Evolutionary conservation across 2,113 vertebrate genomes (phyloP), one percentile per base, ranked within the genome.

Genomic region (Syngnathus scovelli): DNA sequence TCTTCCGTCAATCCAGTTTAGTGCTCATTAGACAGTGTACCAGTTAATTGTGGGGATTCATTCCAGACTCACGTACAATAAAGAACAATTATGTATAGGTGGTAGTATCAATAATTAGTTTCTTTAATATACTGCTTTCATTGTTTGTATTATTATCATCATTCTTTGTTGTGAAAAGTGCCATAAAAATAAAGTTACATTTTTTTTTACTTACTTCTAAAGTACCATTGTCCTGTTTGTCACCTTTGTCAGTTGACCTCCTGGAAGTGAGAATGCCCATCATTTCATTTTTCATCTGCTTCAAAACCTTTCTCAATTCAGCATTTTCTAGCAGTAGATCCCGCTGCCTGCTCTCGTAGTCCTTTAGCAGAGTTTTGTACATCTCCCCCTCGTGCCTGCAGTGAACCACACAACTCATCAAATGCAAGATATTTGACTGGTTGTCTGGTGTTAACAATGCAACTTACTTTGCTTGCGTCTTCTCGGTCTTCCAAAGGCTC

Each of bases 281-380:
- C 81, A 99, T 98, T 66, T 99, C 96, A 83, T 92, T 96, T 81
- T 97, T 98, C 93, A 99, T 97, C 74, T 98, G 95, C 84, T 98
- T 95, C 80, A 99, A 90, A 71, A 99, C 92, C 79, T 95, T 97
- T 64, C 94, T 97, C 69, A 98, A 85, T 77, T 23, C 96, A 61
- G 93, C 92, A 66, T 98, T 99, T 91, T 98, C 96, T 79, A 93
- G 4, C 74, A 96, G 75, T 68, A 98, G 89, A 38, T 96, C 94
- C 74, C 93, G 93, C 83, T 98, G 96, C 38, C 93, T 89, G 70
- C 87, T 87, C 46, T 99, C 96, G 60, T 98, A 98, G 76, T 97
- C 92, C 44, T 79, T 92, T 78, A 99, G 83, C 61, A 99, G 91
- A 78, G 91, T 87, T 87, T 92, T 95, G 82, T 96, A 99, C 95